Evolutionary conservation across 2,888 invertebrate genomes (phyloP), one percentile per base, ranked within the genome.

Genomic region (Orthonevra nobilis): DNA sequence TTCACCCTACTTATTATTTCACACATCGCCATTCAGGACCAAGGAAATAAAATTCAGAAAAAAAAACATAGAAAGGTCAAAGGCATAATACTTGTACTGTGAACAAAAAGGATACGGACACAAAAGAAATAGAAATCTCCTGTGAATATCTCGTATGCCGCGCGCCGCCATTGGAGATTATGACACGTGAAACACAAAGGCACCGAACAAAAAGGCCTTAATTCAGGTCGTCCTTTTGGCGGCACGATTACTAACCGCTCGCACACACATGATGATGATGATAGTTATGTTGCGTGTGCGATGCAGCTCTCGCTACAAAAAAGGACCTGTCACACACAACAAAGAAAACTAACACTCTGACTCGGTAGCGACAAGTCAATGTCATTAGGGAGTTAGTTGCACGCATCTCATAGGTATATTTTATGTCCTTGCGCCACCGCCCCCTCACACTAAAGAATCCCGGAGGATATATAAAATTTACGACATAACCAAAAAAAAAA

Each of bases 191-290:
- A 79, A 66, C 60, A 72, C 79, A 73, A 61, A 73, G 66, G 73
- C 79, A 52, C 61, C 68, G 61, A 73, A 66, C 56, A 56, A 58
- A 61, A 68, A 73, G n/a, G 48, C 79, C 61, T 61, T 60, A 68
- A 79, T 79, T 73, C 68, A 72, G 72, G 73, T 79, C 79, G 79
- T 61, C 64, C 64, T 58, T 77, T 77, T 72, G 58, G 58, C 77
- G 64, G 77, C 79, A 68, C 73, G 64, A 61, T 61, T 75, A 54
- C 52, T 46, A 68, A 12, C 38, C 2, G 32, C 3, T 23, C 23
- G 12, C 52, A 40, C 72, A 38, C 36, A 34, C 28, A 48, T 64
- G 48, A 54, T 54, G 42, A 19, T 32, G n/a, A n/a, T 23, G 3
- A 23, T 5, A 23, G 5, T 4, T 23, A 10, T 42, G 40, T 60